A percentile compares a stretch with the other conserved stretches of the same genome.
phyloP scores from a whole-genome alignment of 2,797 vertebrate genomes.

The Limnodromus scolopaceus region DNA sequence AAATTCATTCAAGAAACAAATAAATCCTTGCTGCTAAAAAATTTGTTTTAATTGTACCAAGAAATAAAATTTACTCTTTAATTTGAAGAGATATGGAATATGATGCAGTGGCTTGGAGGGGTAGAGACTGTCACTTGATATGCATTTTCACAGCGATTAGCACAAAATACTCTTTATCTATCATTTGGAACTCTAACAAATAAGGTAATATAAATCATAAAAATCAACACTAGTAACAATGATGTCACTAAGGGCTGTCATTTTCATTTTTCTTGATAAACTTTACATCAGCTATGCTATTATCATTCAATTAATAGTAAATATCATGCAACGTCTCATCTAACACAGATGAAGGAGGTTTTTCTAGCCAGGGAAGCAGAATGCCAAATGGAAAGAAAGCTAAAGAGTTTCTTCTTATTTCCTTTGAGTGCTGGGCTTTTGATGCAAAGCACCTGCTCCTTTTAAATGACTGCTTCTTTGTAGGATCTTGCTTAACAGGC shows the following conservation, averaged over 20 bases:
- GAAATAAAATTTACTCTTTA: background rate
- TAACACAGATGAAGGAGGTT: conserved; percentile 53
- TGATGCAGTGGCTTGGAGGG: background rate
- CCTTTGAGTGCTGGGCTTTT: conserved; percentile 69
- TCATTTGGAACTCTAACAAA: conserved; percentile 9
- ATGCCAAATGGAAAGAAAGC: conserved; percentile 51
- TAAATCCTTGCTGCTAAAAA: background rate
- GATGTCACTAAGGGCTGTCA: background rate
- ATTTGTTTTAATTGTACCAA: background rate
- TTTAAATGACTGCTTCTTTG: conserved; percentile 74
- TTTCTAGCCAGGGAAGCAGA: conserved; percentile 41
- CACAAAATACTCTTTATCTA: background rate
- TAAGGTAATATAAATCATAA: conserved; percentile 28
- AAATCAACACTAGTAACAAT: background rate
- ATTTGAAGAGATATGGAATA: background rate
- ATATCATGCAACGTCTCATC: conserved; percentile 15
- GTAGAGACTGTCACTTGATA: background rate
- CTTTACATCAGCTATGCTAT: conserved; percentile 19
- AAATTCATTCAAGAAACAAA: background rate
- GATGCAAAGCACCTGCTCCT: conserved; percentile 74
- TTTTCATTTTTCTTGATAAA: conserved; percentile 33
- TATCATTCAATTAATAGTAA: conserved; percentile 5
- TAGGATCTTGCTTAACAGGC: conserved; percentile 73
- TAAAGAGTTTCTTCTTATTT: conserved; percentile 64
- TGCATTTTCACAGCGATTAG: background rate